Percentiles rank a stretch among this genome's conserved stretches.
Evolutionary conservation across 2,113 vertebrate species (phyloP).

Genomic region (Callocephalon fimbriatum): DNA sequence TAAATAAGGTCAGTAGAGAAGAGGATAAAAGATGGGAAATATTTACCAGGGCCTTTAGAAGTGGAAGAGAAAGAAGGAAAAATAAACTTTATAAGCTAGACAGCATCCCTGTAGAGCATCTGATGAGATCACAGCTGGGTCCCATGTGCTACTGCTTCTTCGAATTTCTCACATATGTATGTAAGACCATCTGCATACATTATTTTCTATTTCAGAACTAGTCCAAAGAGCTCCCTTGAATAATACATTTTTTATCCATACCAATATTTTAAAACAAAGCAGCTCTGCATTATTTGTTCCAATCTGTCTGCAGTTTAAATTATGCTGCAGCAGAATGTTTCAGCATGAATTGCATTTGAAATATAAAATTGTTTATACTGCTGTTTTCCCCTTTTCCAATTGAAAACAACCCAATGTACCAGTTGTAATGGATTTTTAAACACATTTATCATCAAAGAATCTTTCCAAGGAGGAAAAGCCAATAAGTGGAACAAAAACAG

Average conservation of each 20-base stretch:
- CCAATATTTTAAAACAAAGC: constrained; percentile 65
- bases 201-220: constrained; percentile 34
- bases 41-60: neutral
- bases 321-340: constrained; percentile 31
- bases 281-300: constrained; percentile 44
- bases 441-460: constrained; percentile 29
- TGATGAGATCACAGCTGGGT: constrained; percentile 25
- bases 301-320: constrained; percentile 42
- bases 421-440: constrained; percentile 57
- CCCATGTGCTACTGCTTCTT: neutral
- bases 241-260: constrained; percentile 54
- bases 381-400: neutral
- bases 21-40: neutral
- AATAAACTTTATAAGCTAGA: neutral
- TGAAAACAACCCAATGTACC: constrained; percentile 31
- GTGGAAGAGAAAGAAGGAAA: neutral
- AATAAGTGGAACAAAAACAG: neutral
- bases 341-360: constrained; percentile 56
- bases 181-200: constrained; percentile 8
- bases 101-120: neutral
- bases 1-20: neutral
- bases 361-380: constrained; percentile 55
- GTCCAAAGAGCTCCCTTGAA: constrained; percentile 32
- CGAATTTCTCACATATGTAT: neutral
- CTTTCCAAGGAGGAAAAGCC: neutral